A percentile compares a stretch with the other conserved stretches of the same genome.
phyloP scores from a whole-genome alignment of 2,888 invertebrate species.

The Meiosimyza platycephala region DNA sequence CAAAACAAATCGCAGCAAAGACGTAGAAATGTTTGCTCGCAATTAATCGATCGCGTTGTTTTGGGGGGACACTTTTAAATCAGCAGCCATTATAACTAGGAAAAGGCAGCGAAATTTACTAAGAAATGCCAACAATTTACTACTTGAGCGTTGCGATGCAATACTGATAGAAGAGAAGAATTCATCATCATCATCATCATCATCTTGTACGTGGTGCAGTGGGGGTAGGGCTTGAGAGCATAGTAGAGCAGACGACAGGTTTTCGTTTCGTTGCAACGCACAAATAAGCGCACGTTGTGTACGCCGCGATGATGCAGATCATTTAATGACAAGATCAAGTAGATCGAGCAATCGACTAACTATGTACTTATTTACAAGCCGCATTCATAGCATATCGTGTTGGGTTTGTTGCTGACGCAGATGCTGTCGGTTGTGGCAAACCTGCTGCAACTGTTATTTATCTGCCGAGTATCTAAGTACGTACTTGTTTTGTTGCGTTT shows the following conservation, averaged over 20 bases:
- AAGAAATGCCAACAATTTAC: conserved; percentile 31
- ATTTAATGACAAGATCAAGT: conserved; percentile 63
- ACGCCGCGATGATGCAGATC: conserved; percentile 44
- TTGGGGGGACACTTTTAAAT: conserved; percentile 27
- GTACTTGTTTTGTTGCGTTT: too few species aligned
- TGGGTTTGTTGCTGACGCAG: background rate
- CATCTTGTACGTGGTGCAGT: background rate
- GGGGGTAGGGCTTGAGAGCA: background rate
- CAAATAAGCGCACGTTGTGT: too few species aligned
- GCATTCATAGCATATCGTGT: conserved; percentile 15
- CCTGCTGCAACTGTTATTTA: too few species aligned
- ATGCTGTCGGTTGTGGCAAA: too few species aligned
- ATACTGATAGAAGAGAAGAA: background rate
- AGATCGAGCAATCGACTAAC: conserved; percentile 50
- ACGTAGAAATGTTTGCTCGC: conserved; percentile 29
- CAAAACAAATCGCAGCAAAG: conserved; percentile 25
- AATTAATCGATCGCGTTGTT: conserved; percentile 36
- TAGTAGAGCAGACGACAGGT: conserved; percentile 18
- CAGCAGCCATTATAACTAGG: background rate
- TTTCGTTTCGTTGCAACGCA: background rate
- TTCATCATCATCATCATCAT: conserved; percentile 3
- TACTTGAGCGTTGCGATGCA: conserved; percentile 1
- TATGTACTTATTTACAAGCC: conserved; percentile 20
- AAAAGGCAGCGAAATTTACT: conserved; percentile 10
- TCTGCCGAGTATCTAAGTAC: too few species aligned